Conservation (phyloP, 2,888 invertebrate species). For the Eupeodes latifasciatus region DNA sequence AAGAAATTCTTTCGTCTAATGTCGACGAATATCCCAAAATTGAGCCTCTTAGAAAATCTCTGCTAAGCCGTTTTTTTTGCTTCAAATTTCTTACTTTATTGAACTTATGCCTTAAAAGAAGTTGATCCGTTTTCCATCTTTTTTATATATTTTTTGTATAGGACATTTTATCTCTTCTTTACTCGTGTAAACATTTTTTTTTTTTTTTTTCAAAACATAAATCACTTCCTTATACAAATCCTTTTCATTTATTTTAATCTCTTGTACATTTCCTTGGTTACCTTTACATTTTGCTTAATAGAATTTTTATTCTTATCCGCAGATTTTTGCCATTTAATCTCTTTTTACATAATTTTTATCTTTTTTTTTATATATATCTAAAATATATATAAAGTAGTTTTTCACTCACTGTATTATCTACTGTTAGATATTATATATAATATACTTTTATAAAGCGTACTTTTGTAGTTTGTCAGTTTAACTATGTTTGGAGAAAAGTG, state of each 20-base stretch:
- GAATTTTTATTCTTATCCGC: slow-evolving; percentile 62
- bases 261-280: slow-evolving; percentile 16
- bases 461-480: slow-evolving; percentile 16
- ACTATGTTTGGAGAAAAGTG: slow-evolving; percentile 34
- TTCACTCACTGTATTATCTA: background rate
- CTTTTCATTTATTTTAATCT: background rate
- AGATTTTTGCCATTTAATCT: slow-evolving; percentile 69
- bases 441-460: background rate
- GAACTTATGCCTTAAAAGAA: background rate
- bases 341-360: background rate
- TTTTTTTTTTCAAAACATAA: background rate
- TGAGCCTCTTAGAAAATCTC: too few species aligned
- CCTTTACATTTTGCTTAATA: slow-evolving; percentile 37
- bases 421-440: background rate
- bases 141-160: background rate
- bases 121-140: background rate
- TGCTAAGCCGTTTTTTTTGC: too few species aligned
- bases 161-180: background rate
- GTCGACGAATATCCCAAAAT: too few species aligned
- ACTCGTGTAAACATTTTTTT: background rate
- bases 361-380: background rate
- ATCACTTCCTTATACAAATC: slow-evolving; percentile 6
- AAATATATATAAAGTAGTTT: background rate
- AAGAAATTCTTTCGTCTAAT: too few species aligned
- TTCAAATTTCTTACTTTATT: too few species aligned